Conservation (phyloP, 2,797 vertebrate genomes). For the Dendrocincla fuliginosa region DNA sequence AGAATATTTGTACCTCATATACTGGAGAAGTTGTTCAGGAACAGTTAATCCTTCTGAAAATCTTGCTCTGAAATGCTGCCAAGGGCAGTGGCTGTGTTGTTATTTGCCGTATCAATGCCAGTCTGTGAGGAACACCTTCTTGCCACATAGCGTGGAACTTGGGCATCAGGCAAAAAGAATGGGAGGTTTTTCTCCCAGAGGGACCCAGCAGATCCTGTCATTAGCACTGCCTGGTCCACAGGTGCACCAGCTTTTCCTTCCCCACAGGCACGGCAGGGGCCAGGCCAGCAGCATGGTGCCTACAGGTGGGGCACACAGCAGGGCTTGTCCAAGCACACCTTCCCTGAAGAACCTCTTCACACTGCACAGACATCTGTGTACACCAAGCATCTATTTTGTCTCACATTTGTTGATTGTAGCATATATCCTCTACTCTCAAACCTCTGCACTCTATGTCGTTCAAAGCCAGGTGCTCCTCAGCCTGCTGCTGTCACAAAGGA, state of each 20-base stretch:
- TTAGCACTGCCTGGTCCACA: neutral
- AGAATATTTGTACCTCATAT: slow-evolving; percentile 29
- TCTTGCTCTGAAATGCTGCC: slow-evolving; percentile 21
- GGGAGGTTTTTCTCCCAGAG: neutral
- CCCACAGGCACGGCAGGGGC: fast-evolving
- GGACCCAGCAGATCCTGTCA: neutral
- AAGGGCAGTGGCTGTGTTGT: neutral
- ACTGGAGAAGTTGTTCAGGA: slow-evolving; percentile 35
- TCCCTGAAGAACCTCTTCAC: neutral
- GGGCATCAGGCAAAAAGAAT: neutral
- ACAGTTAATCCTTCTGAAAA: slow-evolving; percentile 52
- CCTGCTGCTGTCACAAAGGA: neutral
- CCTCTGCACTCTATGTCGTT: neutral
- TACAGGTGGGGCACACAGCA: neutral
- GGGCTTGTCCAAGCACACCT: fast-evolving
- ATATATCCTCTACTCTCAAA: neutral
- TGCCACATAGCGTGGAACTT: fast-evolving
- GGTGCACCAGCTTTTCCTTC: neutral
- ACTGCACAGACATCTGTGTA: fast-evolving
- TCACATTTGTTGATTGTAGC: neutral
- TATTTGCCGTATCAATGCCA: neutral
- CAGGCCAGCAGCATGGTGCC: neutral
- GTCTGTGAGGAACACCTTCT: neutral
- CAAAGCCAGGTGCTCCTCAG: neutral
- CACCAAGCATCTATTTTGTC: neutral